These are phyloP conservation scores for Heteropelma amictum DNA, from an alignment of 2,888 invertebrate species.

Conservation along the genomic window DNA sequence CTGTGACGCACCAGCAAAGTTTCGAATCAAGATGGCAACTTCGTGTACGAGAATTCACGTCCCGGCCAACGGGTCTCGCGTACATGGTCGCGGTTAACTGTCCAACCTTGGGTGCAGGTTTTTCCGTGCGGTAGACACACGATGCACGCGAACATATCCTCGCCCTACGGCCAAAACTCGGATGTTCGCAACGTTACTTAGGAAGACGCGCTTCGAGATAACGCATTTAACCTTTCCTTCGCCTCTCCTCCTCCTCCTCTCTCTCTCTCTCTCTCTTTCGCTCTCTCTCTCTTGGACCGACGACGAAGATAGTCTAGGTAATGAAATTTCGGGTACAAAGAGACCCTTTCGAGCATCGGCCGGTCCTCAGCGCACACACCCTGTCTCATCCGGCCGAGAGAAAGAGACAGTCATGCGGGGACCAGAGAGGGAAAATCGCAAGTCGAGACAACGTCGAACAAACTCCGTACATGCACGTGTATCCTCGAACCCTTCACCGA, in stretches of 20 bases:
- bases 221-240: slow-evolving; percentile 67
- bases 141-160: not conserved
- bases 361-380: slow-evolving; percentile 55
- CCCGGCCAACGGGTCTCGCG: too few species aligned
- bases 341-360: slow-evolving; percentile 61
- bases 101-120: too few species aligned
- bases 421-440: slow-evolving; percentile 44
- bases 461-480: not conserved
- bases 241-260: slow-evolving; percentile 17
- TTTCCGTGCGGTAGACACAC: not conserved
- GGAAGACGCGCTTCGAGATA: slow-evolving; percentile 73
- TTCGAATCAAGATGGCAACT: too few species aligned
- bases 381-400: slow-evolving; percentile 46
- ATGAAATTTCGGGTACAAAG: slow-evolving; percentile 75
- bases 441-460: slow-evolving; percentile 2
- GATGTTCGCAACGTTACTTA: slow-evolving; percentile 65
- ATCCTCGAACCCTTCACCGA: slow-evolving; percentile 60
- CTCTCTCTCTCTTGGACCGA: slow-evolving; percentile 20
- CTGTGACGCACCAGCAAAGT: too few species aligned
- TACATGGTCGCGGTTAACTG: not conserved
- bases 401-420: slow-evolving; percentile 15
- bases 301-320: slow-evolving; percentile 68
- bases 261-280: slow-evolving; percentile 30
- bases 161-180: slow-evolving; percentile 28
- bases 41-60: too few species aligned